A percentile compares a stretch with the other conserved stretches of the same genome.
phyloP scores from a whole-genome alignment of 1,140 invertebrate species.

The Pseudomyrmex gracilis region DNA sequence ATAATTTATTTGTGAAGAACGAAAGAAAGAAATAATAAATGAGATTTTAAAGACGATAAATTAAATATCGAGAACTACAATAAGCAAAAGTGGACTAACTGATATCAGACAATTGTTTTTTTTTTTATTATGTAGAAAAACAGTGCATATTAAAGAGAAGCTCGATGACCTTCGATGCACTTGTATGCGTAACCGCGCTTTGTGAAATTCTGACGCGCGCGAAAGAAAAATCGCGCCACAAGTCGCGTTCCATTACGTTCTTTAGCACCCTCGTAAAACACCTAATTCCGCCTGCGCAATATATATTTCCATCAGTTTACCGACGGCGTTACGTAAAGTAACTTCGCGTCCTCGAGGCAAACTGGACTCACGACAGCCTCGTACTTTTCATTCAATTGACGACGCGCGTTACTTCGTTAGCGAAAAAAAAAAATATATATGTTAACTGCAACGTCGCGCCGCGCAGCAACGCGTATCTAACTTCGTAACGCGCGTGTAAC shows the following conservation, averaged over 20 bases:
- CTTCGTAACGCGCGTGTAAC: slow-evolving; percentile 27
- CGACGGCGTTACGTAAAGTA: slow-evolving; percentile 51
- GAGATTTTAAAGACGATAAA: neutral
- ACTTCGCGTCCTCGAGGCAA: slow-evolving; percentile 48
- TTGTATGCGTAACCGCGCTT: neutral
- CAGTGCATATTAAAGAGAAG: neutral
- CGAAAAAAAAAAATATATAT: slow-evolving; percentile 34
- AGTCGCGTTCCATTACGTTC: slow-evolving; percentile 35
- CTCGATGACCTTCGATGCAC: neutral
- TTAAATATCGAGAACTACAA: neutral
- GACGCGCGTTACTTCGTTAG: slow-evolving; percentile 37
- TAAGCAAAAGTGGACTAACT: neutral
- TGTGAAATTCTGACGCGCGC: slow-evolving; percentile 6
- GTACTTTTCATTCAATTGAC: slow-evolving; percentile 40
- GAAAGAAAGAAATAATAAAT: neutral
- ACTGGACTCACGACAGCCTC: slow-evolving; percentile 35
- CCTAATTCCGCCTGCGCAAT: slow-evolving; percentile 47
- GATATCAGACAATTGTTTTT: neutral
- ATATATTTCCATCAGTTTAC: slow-evolving; percentile 49
- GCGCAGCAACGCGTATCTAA: slow-evolving; percentile 9
- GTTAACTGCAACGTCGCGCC: slow-evolving; percentile 32
- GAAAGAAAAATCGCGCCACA: slow-evolving; percentile 2
- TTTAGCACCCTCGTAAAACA: slow-evolving; percentile 60
- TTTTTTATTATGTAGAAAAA: neutral
- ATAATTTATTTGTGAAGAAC: too few relatives aligned